Percentiles rank a stretch among this genome's conserved stretches.
Evolutionary conservation across 2,888 invertebrate species (phyloP).

Genomic region (Clanis bilineata): DNA sequence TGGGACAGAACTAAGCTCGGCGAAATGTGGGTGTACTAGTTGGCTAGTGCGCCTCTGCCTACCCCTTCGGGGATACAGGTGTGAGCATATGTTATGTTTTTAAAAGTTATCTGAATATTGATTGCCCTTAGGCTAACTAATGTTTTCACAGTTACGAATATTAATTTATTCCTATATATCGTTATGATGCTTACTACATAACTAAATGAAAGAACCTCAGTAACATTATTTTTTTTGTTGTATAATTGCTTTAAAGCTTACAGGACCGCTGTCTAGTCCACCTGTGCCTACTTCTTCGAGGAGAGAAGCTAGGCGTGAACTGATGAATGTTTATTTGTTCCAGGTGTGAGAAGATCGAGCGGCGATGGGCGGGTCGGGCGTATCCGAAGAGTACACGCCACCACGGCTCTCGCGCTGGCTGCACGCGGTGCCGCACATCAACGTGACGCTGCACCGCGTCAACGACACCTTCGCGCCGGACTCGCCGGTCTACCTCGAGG

Average conservation of each 20-base stretch:
- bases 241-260: no score
- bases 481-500: constrained; percentile 94
- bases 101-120: no score
- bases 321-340: not conserved
- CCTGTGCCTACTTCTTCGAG: no score
- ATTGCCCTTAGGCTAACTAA: no score
- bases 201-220: no score
- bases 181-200: no score
- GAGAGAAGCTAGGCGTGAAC: no score
- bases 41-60: not conserved
- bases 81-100: no score
- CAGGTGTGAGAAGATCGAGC: constrained; percentile 41
- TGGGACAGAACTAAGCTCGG: no score
- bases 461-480: constrained; percentile 96
- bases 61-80: not conserved
- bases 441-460: constrained; percentile 93
- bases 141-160: no score
- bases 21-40: not conserved
- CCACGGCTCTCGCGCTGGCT: constrained; percentile 93
- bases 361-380: constrained; percentile 78
- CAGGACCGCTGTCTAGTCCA: no score
- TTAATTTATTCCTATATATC: no score
- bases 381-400: constrained; percentile 89
- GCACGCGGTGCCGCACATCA: constrained; percentile 95
- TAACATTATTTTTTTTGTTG: not conserved